Conservation (phyloP, 2,113 vertebrate genomes). For the Agelaius phoeniceus region DNA sequence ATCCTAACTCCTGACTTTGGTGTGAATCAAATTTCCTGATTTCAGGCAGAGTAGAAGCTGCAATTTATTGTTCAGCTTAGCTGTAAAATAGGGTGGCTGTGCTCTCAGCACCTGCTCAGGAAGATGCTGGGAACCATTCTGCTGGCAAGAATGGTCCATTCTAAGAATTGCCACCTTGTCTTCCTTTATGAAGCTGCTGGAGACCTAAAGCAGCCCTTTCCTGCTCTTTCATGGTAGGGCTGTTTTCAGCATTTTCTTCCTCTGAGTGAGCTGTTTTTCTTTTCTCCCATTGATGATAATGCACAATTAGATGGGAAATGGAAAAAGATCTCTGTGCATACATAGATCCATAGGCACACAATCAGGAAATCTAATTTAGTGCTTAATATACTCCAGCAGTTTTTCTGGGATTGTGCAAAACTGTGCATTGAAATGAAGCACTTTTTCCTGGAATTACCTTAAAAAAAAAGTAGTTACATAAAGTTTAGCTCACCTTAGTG, state of each 20-base stretch:
- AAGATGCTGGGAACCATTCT: neutral
- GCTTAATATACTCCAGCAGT: neutral
- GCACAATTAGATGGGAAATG: neutral
- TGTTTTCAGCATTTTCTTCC: neutral
- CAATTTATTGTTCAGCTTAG: neutral
- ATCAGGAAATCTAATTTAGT: neutral
- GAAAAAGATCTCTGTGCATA: neutral
- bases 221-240: neutral
- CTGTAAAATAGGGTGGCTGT: neutral
- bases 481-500: neutral
- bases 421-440: neutral
- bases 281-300: accelerated
- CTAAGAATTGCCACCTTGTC: neutral
- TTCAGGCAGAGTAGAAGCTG: neutral
- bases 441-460: neutral
- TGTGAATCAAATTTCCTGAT: neutral
- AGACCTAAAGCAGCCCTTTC: neutral
- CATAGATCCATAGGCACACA: neutral
- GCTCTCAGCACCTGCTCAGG: neutral
- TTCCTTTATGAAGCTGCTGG: neutral
- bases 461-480: neutral
- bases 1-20: neutral
- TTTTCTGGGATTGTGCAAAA: neutral
- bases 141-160: neutral
- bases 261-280: neutral